Evolutionary conservation across 2,888 invertebrate genomes (phyloP).

Genomic region (Lathronympha strigana): DNA sequence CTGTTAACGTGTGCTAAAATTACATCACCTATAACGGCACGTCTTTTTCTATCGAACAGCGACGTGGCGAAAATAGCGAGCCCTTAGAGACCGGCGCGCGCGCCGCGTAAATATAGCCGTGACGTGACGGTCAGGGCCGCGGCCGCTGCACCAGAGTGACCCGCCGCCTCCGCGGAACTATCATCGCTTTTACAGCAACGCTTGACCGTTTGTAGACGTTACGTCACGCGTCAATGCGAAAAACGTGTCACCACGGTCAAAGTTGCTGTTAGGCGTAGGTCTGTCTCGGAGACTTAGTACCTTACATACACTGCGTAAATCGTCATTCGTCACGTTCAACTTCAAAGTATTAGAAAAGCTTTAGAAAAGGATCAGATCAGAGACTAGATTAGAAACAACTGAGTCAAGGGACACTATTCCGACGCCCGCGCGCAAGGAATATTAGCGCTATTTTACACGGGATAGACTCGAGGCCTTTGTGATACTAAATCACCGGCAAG

Average conservation of each 20-base stretch:
- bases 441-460: background rate
- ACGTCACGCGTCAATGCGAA: slow-evolving; percentile 7
- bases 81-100: slow-evolving; percentile 41
- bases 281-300: no score
- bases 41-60: slow-evolving; percentile 37
- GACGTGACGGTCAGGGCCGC: slow-evolving; percentile 68
- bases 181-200: slow-evolving; percentile 16
- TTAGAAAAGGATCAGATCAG: background rate
- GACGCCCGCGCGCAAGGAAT: slow-evolving; percentile 1
- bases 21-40: slow-evolving; percentile 10
- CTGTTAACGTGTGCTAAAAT: slow-evolving; percentile 1
- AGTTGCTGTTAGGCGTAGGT: background rate
- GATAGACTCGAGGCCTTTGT: background rate
- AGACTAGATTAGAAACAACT: background rate
- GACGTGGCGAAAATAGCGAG: slow-evolving; percentile 37
- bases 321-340: background rate
- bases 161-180: slow-evolving; percentile 17
- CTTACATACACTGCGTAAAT: background rate
- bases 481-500: background rate
- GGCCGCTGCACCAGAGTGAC: slow-evolving; percentile 32
- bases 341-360: no score
- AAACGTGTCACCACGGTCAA: background rate
- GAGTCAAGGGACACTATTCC: background rate
- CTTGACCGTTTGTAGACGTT: slow-evolving; percentile 2
- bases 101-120: slow-evolving; percentile 60